A percentile compares a stretch with the other conserved stretches of the same genome.
These are phyloP conservation scores for Scaptomyza cyrtandrae DNA, from an alignment of 2,888 invertebrate species.

Conservation along the genomic window DNA sequence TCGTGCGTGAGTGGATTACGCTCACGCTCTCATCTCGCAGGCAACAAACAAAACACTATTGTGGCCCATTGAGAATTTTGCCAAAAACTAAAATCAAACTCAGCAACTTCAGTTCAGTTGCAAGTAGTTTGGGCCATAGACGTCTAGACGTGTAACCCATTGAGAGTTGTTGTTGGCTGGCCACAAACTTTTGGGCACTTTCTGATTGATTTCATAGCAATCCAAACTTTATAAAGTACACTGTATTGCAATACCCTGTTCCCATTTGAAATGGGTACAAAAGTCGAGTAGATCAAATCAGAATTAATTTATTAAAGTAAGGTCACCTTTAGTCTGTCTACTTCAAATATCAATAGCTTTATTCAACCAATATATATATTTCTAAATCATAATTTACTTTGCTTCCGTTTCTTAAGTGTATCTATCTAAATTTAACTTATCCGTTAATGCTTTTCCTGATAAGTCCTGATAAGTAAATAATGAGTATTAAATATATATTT, in stretches of 20 bases:
- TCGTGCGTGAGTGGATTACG: constrained; percentile 26
- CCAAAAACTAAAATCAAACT: constrained; percentile 39
- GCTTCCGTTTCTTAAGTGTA: too few species aligned
- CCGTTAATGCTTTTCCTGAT: too few species aligned
- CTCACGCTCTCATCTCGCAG: constrained; percentile 13
- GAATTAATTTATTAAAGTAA: too few species aligned
- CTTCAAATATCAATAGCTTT: not conserved
- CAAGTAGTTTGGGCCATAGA: constrained; percentile 1
- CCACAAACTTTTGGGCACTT: constrained; percentile 27
- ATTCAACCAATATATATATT: too few species aligned
- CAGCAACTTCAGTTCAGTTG: constrained; percentile 19
- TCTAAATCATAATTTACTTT: too few species aligned
- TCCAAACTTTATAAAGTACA: not conserved
- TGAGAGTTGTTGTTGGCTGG: constrained; percentile 19
- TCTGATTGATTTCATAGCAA: constrained; percentile 15
- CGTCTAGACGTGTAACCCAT: constrained; percentile 36
- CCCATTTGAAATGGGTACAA: not conserved
- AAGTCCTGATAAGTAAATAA: too few species aligned
- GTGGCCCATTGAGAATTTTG: constrained; percentile 3
- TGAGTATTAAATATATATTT: too few species aligned
- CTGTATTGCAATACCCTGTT: constrained; percentile 4
- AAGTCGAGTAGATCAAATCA: not conserved
- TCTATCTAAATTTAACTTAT: too few species aligned
- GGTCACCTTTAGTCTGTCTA: not conserved
- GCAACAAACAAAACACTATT: not conserved